A percentile compares a stretch with the other conserved stretches of the same genome.
Evolutionary conservation across 2,888 invertebrate genomes (phyloP).

Genomic region (Limnephilus lunatus): DNA sequence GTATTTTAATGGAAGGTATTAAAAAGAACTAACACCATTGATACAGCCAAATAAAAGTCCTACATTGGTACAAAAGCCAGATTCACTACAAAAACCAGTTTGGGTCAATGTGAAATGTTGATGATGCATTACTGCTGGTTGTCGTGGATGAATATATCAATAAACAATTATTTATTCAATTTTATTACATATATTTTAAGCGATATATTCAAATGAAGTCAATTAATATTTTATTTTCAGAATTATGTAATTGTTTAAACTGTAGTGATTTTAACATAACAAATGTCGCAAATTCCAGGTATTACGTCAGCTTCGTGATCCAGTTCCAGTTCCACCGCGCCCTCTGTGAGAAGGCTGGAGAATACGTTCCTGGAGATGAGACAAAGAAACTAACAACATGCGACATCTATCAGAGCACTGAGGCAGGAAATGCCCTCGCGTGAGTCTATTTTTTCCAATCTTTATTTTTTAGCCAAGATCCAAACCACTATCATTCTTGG

Average conservation of each 20-base stretch:
- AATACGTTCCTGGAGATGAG: slow-evolving; percentile 81
- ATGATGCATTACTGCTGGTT: no score
- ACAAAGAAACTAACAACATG: slow-evolving; percentile 83
- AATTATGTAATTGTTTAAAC: no score
- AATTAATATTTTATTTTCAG: no score
- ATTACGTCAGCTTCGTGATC: slow-evolving; percentile 86
- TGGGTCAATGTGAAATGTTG: no score
- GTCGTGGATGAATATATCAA: no score
- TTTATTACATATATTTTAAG: no score
- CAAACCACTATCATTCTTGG: not conserved
- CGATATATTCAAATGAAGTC: no score
- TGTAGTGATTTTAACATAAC: no score
- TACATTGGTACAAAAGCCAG: no score
- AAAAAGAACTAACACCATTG: not conserved
- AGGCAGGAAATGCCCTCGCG: slow-evolving; percentile 83
- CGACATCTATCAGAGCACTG: slow-evolving; percentile 85
- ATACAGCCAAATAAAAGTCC: not conserved
- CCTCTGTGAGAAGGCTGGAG: slow-evolving; percentile 83
- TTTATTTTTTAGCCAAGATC: not conserved
- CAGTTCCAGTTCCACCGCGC: slow-evolving; percentile 92
- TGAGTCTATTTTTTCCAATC: slow-evolving; percentile 66
- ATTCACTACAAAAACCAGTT: no score
- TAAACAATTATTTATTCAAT: no score
- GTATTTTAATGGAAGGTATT: not conserved
- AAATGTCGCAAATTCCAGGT: slow-evolving; percentile 73